phyloP scores from a whole-genome alignment of 2,113 vertebrate genomes.

The Elgaria multicarinata region DNA sequence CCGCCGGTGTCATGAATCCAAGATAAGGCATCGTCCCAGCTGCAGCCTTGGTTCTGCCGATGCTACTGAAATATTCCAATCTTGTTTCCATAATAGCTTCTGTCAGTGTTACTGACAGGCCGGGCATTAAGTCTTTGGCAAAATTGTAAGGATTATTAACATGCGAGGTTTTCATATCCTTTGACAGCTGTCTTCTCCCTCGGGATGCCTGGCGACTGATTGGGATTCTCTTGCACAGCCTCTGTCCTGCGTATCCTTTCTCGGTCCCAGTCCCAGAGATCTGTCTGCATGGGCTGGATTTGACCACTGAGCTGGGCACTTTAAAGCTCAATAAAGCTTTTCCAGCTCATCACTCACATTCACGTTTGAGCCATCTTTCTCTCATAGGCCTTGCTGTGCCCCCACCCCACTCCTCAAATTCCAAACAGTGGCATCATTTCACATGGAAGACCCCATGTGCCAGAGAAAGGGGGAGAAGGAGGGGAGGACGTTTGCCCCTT shows the following conservation, averaged over 20 bases:
- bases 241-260: neutral
- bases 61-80: slow-evolving; percentile 42
- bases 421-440: neutral
- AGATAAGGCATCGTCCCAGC: neutral
- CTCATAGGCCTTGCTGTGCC: neutral
- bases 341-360: neutral
- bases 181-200: slow-evolving; percentile 63
- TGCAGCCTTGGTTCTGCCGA: slow-evolving; percentile 1
- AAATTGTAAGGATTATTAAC: slow-evolving; percentile 66
- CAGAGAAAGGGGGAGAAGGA: neutral
- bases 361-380: neutral
- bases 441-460: too few relatives aligned
- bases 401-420: accelerated
- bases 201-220: slow-evolving; percentile 4
- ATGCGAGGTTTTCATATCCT: slow-evolving; percentile 49
- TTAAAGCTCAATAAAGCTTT: neutral
- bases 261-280: neutral
- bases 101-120: slow-evolving; percentile 66
- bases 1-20: neutral
- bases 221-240: neutral
- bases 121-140: slow-evolving; percentile 59
- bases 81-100: slow-evolving; percentile 59
- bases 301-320: neutral
- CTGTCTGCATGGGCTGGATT: too few relatives aligned
- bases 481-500: neutral